These are phyloP conservation scores for Parazoanthus darwini DNA, from an alignment of 92 coral and sea anemone species.

Conservation along the genomic window DNA sequence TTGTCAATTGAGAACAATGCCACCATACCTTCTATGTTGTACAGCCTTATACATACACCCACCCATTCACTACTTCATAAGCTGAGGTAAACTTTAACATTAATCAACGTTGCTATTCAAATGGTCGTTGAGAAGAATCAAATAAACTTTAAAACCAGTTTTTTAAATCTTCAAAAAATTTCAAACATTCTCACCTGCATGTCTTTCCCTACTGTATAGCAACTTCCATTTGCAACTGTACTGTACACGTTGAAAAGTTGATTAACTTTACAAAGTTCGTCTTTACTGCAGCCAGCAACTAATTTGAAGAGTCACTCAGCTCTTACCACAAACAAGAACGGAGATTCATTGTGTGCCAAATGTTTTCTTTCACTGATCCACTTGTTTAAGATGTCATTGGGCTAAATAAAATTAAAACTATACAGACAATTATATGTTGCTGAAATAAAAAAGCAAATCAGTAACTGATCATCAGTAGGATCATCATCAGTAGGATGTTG, in stretches of 20 bases:
- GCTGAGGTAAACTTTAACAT: slow-evolving; percentile 4
- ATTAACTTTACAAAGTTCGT: slow-evolving; percentile 5
- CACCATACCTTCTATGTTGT: slow-evolving; percentile 1
- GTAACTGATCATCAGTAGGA: slow-evolving; percentile 8
- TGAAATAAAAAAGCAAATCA: not conserved
- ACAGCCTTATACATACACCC: not conserved
- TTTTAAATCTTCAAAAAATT: not conserved
- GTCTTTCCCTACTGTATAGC: not conserved
- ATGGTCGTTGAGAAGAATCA: too few species aligned
- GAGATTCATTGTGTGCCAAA: slow-evolving; percentile 13
- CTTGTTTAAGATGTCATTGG: slow-evolving; percentile 12
- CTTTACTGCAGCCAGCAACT: slow-evolving; percentile 2
- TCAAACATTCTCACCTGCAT: not conserved
- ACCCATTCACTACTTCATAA: not conserved
- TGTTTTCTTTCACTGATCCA: slow-evolving; percentile 17
- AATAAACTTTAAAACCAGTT: too few species aligned
- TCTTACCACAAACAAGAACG: slow-evolving; percentile 21
- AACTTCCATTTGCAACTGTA: not conserved
- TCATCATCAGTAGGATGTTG: slow-evolving; percentile 8
- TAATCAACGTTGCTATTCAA: slow-evolving; percentile 1
- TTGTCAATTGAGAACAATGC: slow-evolving; percentile 7
- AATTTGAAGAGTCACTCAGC: not conserved
- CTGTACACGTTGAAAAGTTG: slow-evolving; percentile 8
- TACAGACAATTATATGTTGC: slow-evolving; percentile 1
- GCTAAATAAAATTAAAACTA: slow-evolving; percentile 1